phyloP scores from a whole-genome alignment of 2,797 vertebrate species.

The Platyrinchus mystaceus region DNA sequence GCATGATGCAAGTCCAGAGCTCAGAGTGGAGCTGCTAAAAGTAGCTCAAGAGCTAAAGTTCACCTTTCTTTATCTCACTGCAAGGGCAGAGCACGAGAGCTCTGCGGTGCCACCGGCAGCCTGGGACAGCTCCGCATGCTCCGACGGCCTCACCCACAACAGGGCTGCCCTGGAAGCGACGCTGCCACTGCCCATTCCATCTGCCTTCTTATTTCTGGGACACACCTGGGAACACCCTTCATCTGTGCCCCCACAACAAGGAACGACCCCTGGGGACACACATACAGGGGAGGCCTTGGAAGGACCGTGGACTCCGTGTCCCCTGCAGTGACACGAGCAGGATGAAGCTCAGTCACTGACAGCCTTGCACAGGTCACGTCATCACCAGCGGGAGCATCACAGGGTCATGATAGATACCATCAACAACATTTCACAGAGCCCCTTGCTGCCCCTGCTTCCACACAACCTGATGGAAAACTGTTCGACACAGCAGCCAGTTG shows the following conservation, averaged over 20 bases:
- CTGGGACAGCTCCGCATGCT: background rate
- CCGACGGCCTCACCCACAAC: rapidly evolving
- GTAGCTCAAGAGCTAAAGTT: conserved; percentile 12
- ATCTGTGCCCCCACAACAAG: rapidly evolving
- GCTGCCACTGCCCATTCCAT: background rate
- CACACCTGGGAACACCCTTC: background rate
- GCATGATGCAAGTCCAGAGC: background rate
- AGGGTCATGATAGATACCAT: background rate
- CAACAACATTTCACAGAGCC: rapidly evolving
- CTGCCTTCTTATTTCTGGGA: background rate
- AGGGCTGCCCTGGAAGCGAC: background rate
- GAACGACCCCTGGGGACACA: rapidly evolving
- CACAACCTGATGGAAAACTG: background rate
- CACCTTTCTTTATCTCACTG: conserved; percentile 16
- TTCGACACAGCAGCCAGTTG: rapidly evolving
- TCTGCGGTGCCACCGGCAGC: rapidly evolving
- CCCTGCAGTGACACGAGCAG: rapidly evolving
- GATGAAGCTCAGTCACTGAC: background rate
- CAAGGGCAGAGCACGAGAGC: background rate
- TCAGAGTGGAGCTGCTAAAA: background rate
- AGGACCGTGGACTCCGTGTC: rapidly evolving
- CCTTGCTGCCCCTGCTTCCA: background rate
- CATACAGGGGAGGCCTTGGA: rapidly evolving
- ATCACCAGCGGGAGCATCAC: rapidly evolving
- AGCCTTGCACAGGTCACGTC: rapidly evolving